Evolutionary conservation across 2,113 vertebrate species (phyloP).

Genomic region (Amphiprion ocellaris): DNA sequence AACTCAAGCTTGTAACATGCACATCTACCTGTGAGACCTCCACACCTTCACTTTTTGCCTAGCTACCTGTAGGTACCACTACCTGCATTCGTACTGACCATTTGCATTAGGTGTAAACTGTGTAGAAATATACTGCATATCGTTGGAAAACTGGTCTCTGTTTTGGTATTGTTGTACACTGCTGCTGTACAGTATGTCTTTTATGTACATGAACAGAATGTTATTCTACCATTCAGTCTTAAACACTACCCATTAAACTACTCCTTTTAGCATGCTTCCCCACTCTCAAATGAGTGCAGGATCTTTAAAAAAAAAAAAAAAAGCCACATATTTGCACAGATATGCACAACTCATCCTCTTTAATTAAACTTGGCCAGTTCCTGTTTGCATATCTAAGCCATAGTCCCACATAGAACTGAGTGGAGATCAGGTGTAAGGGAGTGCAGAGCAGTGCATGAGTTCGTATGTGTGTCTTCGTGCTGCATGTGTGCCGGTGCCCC

Average conservation of each 20-base stretch:
- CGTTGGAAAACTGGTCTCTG: too few species aligned
- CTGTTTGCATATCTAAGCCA: slow-evolving; percentile 73
- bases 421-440: slow-evolving; percentile 36
- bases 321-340: slow-evolving; percentile 70
- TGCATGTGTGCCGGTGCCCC: slow-evolving; percentile 8
- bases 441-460: not conserved
- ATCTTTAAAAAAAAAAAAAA: slow-evolving; percentile 30
- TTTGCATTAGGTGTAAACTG: too few species aligned
- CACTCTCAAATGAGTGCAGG: slow-evolving; percentile 57
- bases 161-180: too few species aligned
- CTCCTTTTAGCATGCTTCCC: slow-evolving; percentile 23
- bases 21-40: too few species aligned
- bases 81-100: too few species aligned
- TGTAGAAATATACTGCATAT: too few species aligned
- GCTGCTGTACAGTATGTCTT: too few species aligned
- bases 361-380: slow-evolving; percentile 75
- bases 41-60: too few species aligned
- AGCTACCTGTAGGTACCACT: too few species aligned
- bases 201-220: too few species aligned
- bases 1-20: too few species aligned
- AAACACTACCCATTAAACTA: not conserved
- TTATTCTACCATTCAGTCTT: too few species aligned
- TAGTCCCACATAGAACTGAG: slow-evolving; percentile 36
- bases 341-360: slow-evolving; percentile 64
- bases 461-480: not conserved